These are phyloP conservation scores for Raja brachyura DNA, from an alignment of 2,113 vertebrate species.

Conservation along the genomic window DNA sequence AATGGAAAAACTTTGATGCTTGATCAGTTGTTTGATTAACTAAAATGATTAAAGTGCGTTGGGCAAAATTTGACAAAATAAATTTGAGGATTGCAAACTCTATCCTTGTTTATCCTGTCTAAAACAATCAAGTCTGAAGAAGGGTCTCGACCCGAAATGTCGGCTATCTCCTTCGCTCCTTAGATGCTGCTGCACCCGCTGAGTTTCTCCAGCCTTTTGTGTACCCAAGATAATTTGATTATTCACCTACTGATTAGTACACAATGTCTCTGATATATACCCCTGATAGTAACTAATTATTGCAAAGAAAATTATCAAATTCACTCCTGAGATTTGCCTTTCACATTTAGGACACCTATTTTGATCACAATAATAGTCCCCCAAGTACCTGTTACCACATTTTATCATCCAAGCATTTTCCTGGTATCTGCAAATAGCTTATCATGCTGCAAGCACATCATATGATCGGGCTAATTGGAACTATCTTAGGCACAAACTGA, in stretches of 20 bases:
- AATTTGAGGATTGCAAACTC: too few species aligned
- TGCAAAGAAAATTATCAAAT: background rate
- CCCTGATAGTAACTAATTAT: background rate
- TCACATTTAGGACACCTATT: background rate
- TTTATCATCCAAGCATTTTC: too few species aligned
- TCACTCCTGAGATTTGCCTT: background rate
- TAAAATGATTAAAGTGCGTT: too few species aligned
- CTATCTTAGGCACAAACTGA: background rate
- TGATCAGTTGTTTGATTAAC: too few species aligned
- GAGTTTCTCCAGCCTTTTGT: too few species aligned
- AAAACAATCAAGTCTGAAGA: background rate
- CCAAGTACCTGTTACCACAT: background rate
- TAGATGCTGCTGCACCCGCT: too few species aligned
- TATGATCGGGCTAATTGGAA: background rate
- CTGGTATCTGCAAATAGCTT: background rate
- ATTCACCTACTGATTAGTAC: background rate
- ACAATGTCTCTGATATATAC: background rate
- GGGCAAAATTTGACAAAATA: too few species aligned
- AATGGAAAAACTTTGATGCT: too few species aligned
- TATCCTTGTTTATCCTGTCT: background rate
- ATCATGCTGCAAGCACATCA: background rate
- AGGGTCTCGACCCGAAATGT: too few species aligned
- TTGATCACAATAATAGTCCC: background rate
- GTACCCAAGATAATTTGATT: background rate
- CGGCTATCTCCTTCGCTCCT: too few species aligned